Evolutionary conservation across 2,113 vertebrate species (phyloP).

Genomic region (Phaetusa simplex): DNA sequence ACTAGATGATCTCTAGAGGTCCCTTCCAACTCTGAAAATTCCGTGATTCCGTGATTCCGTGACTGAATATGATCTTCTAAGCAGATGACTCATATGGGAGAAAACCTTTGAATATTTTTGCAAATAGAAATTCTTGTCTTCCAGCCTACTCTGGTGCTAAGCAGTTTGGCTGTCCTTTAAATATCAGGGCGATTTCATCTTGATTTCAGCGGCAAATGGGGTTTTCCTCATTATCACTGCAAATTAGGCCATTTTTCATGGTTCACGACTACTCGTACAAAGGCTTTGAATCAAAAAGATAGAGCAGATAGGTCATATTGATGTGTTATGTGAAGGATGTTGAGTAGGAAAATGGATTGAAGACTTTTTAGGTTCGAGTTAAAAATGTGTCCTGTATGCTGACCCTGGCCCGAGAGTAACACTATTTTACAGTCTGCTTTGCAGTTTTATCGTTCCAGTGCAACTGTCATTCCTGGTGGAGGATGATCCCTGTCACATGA

Average conservation of each 20-base stretch:
- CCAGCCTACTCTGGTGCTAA: background rate
- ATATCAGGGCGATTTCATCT: background rate
- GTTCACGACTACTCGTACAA: background rate
- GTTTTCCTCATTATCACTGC: background rate
- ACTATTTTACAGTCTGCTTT: background rate
- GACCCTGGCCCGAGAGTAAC: background rate
- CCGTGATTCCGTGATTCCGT: too few relatives aligned
- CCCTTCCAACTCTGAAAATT: too few relatives aligned
- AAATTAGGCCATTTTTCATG: background rate
- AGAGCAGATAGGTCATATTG: background rate
- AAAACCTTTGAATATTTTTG: constrained; percentile 6
- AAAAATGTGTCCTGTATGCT: background rate
- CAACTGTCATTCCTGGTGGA: constrained; percentile 16
- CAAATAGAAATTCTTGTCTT: background rate
- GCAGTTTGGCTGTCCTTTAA: background rate
- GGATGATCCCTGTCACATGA: constrained; percentile 6
- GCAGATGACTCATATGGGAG: background rate
- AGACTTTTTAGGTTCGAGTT: background rate
- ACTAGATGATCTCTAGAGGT: too few relatives aligned
- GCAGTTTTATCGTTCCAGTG: background rate
- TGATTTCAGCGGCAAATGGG: background rate
- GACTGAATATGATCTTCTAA: background rate
- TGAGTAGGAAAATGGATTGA: background rate
- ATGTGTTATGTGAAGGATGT: background rate
- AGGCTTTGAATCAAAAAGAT: background rate